Evolutionary conservation across 2,888 invertebrate genomes (phyloP), one percentile per base, ranked within the genome.

Genomic region (Agonum fuliginosum): DNA sequence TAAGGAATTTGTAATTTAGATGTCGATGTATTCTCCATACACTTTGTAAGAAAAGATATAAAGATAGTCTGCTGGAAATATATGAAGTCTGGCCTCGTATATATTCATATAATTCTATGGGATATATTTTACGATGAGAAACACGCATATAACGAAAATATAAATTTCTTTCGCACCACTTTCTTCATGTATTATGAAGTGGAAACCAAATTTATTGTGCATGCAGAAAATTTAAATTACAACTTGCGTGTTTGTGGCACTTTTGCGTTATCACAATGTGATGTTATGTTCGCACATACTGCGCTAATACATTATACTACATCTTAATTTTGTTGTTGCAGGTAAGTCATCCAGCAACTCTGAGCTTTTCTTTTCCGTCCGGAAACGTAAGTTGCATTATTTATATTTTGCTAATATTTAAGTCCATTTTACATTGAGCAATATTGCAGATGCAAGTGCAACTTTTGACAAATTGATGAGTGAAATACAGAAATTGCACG

Each of bases 161-260:
- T 75, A 75, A 67, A 67, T 75, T 67, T 67, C 75, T 75, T 75
- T 75, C 67, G 12, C 37, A 75, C 75, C 67, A 67, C 67, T 75
- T 67, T 67, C 51, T 51, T 17, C 48, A 19, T 51, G 51, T 67
- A 75, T 75, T 75, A 75, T 75, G 67, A 67, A 54, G 67, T 67
- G 75, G 72, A 67, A 75, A 75, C 75, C 37, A 75, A 75, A 75
- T 75, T 75, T 75, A 75, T 75, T 75, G 67, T 48, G 34, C 75
- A 75, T 75, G 67, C 75, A 46, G 67, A 75, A 75, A 67, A 75
- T 75, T 75, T 75, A 75, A 75, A 75, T 75, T 75, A 75, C 51
- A 67, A 51, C 30, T 62, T 27, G 74, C 73, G 54, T 72, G 74
- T 22, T 27, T 74, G 58, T 27, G 65, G 34, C 27, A 46, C 46